phyloP scores from a whole-genome alignment of 2,888 invertebrate genomes.

The Aethes cnicana region DNA sequence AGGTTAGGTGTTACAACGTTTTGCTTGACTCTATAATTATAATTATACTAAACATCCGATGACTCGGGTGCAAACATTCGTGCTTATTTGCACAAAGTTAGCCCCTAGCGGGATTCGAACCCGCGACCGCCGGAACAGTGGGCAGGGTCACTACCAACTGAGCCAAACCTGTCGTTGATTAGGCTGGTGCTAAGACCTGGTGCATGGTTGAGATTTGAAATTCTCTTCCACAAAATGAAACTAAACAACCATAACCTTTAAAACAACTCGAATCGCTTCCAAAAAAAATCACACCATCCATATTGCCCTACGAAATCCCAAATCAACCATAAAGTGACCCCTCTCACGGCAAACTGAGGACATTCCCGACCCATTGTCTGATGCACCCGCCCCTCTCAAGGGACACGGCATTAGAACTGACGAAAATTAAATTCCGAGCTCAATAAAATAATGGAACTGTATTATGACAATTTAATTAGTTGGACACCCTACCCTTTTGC shows the following conservation, averaged over 20 bases:
- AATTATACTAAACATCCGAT: too few species aligned
- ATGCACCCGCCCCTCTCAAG: constrained; percentile 44
- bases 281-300: constrained; percentile 53
- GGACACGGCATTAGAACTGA: constrained; percentile 56
- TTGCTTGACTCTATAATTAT: too few species aligned
- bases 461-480: constrained; percentile 67
- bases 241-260: too few species aligned
- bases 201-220: too few species aligned
- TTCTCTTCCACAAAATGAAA: constrained; percentile 13
- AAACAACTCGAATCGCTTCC: constrained; percentile 32
- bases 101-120: too few species aligned
- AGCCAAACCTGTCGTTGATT: too few species aligned
- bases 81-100: too few species aligned
- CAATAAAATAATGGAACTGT: constrained; percentile 68
- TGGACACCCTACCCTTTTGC: constrained; percentile 46
- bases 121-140: too few species aligned
- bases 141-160: too few species aligned
- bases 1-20: too few species aligned
- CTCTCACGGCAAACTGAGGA: constrained; percentile 30
- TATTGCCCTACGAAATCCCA: constrained; percentile 53
- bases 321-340: constrained; percentile 53
- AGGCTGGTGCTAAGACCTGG: too few species aligned
- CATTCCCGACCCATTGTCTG: constrained; percentile 30
- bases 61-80: too few species aligned
- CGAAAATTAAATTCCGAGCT: constrained; percentile 65